phyloP scores from a whole-genome alignment of 2,888 invertebrate genomes.

The Hypomecis punctinalis region DNA sequence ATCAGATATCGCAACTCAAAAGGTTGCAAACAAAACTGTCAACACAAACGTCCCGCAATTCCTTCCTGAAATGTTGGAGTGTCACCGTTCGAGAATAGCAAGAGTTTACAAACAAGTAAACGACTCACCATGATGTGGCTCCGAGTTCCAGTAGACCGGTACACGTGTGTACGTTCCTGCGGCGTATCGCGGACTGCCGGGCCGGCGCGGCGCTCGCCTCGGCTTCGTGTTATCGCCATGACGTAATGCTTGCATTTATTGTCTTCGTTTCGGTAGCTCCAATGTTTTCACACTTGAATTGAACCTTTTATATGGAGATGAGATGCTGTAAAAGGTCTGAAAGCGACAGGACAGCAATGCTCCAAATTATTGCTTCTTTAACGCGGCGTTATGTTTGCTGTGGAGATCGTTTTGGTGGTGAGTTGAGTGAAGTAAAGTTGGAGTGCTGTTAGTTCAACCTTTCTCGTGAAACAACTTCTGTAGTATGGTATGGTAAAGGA shows the following conservation, averaged over 20 bases:
- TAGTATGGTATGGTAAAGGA: no score
- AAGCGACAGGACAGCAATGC: no score
- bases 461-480: no score
- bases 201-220: not conserved
- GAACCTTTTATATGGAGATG: not conserved
- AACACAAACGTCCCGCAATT: not conserved
- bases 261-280: slow-evolving; percentile 46
- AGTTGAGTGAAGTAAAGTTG: no score
- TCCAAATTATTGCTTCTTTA: no score
- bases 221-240: slow-evolving; percentile 59
- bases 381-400: no score
- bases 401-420: no score
- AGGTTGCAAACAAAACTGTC: not conserved
- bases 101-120: slow-evolving; percentile 61
- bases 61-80: no score
- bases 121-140: slow-evolving; percentile 41
- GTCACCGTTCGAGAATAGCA: slow-evolving; percentile 26
- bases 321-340: not conserved
- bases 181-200: slow-evolving; percentile 42
- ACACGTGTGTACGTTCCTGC: slow-evolving; percentile 45
- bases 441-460: no score
- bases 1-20: no score
- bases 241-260: slow-evolving; percentile 67
- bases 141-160: not conserved
- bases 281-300: slow-evolving; percentile 11